Percentiles rank a stretch among this genome's conserved stretches.
Conservation (phyloP, 2,888 invertebrate species). For the Xylophagus ater region DNA sequence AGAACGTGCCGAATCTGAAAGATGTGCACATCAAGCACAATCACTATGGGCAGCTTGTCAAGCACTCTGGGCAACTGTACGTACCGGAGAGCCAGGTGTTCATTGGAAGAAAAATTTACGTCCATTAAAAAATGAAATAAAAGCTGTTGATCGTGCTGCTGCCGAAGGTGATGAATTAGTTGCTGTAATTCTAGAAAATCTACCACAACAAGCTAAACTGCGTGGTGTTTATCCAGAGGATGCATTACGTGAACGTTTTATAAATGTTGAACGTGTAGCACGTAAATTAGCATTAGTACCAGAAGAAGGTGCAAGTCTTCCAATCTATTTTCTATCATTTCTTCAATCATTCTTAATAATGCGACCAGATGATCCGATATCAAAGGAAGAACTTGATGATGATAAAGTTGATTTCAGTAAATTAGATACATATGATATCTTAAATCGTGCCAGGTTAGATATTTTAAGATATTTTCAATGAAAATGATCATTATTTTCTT, state of each 20-base stretch:
- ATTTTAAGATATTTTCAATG: neutral
- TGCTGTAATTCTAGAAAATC: constrained; percentile 58
- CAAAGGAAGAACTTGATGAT: constrained; percentile 60
- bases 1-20: constrained; percentile 64
- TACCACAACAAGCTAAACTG: constrained; percentile 63
- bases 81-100: constrained; percentile 47
- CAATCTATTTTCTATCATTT: constrained; percentile 75
- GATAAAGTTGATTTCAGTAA: constrained; percentile 58
- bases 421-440: constrained; percentile 77
- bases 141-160: constrained; percentile 61
- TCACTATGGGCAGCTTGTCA: constrained; percentile 91
- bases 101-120: constrained; percentile 47
- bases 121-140: constrained; percentile 56
- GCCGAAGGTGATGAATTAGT: constrained; percentile 71
- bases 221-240: constrained; percentile 85
- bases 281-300: constrained; percentile 77
- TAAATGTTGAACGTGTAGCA: constrained; percentile 69
- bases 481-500: constrained; percentile 4
- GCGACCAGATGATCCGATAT: constrained; percentile 55
- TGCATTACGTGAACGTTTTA: constrained; percentile 71
- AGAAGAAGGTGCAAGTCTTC: constrained; percentile 74
- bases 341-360: constrained; percentile 77
- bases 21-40: constrained; percentile 67
- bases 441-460: constrained; percentile 73
- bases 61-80: constrained; percentile 66